Conservation (phyloP, 2,113 vertebrate genomes). For the Hemiscyllium ocellatum region DNA sequence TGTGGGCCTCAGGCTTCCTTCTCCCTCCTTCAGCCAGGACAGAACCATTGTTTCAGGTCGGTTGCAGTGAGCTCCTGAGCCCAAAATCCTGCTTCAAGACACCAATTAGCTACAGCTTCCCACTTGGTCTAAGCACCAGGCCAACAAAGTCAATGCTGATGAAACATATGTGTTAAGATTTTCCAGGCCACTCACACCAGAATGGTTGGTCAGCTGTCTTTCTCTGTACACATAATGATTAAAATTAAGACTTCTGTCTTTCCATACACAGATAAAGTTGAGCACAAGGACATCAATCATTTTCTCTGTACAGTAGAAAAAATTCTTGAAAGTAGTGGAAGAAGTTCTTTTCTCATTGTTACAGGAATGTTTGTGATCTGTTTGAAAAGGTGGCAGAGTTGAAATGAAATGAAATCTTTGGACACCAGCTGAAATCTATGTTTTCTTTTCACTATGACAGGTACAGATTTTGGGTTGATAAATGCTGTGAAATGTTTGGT, state of each 20-base stretch:
- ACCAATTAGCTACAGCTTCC: neutral
- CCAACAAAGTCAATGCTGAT: neutral
- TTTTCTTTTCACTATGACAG: conserved; percentile 53
- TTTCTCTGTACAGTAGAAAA: neutral
- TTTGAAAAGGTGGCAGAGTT: neutral
- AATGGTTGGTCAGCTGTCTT: neutral
- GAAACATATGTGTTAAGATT: neutral
- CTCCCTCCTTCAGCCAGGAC: neutral
- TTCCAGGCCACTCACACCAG: neutral
- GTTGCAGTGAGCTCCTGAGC: neutral
- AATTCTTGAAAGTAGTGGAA: neutral
- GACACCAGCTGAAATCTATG: neutral
- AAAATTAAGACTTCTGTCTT: neutral
- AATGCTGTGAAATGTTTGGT: conserved; percentile 88
- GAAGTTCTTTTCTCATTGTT: neutral
- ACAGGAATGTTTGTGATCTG: neutral
- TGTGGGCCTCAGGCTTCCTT: neutral
- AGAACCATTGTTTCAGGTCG: neutral
- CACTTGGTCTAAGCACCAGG: neutral
- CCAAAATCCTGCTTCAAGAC: neutral
- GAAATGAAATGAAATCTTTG: neutral
- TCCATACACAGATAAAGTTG: neutral
- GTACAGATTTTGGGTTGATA: conserved; percentile 92
- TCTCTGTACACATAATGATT: neutral
- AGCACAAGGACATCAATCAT: neutral